Evolutionary conservation across 2,888 invertebrate genomes (phyloP).

Genomic region (Allophyes oxyacanthae): DNA sequence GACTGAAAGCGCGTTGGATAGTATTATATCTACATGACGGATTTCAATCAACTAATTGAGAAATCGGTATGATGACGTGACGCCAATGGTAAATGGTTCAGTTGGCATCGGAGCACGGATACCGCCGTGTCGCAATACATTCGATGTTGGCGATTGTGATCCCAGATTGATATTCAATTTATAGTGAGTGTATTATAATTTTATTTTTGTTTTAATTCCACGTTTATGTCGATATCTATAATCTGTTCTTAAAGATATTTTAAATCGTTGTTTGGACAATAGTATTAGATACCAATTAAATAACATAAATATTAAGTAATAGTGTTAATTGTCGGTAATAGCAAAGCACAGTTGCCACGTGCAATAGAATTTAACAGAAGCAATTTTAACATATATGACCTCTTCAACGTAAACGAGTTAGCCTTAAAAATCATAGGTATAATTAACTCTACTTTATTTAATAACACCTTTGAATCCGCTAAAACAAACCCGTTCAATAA

Average conservation of each 20-base stretch:
- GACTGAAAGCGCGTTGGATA: constrained; percentile 13
- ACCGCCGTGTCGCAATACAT: constrained; percentile 33
- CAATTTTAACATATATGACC: constrained; percentile 27
- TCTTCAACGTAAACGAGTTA: constrained; percentile 16
- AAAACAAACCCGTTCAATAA: constrained; percentile 65
- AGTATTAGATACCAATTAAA: no score
- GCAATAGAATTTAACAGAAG: constrained; percentile 34
- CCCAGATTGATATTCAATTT: constrained; percentile 10
- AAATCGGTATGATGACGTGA: constrained; percentile 48
- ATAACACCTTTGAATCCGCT: constrained; percentile 55
- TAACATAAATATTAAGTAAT: no score
- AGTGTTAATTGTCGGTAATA: no score
- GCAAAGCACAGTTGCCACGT: no score
- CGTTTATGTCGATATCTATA: no score
- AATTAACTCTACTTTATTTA: constrained; percentile 58
- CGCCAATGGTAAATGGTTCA: constrained; percentile 51
- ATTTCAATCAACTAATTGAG: constrained; percentile 50
- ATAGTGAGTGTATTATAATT: no score
- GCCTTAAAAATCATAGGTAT: constrained; percentile 42
- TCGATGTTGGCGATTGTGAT: constrained; percentile 26
- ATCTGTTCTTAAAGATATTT: no score
- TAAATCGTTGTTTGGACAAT: no score
- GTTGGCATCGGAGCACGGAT: constrained; percentile 38
- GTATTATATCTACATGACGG: constrained; percentile 10
- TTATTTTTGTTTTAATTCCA: no score